Evolutionary conservation across 2,113 vertebrate species (phyloP).

Genomic region (Lagopus leucura): DNA sequence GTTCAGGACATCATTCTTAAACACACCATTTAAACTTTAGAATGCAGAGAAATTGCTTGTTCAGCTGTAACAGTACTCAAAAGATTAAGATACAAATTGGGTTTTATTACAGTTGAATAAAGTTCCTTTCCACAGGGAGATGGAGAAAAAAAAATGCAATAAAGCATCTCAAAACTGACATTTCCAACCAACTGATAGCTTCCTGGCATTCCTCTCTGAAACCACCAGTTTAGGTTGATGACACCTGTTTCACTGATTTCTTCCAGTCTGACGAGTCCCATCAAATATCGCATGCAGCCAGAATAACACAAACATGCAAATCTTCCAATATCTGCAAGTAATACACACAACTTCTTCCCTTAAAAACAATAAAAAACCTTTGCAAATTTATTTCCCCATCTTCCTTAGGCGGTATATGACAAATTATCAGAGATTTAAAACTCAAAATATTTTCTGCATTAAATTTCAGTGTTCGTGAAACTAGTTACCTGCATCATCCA

Average conservation of each 20-base stretch:
- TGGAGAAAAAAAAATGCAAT: background rate
- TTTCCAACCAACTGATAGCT: background rate
- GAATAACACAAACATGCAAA: background rate
- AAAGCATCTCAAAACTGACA: background rate
- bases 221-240: background rate
- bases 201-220: background rate
- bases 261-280: background rate
- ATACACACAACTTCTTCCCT: background rate
- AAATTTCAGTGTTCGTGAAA: background rate
- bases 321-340: background rate
- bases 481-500: background rate
- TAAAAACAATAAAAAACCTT: background rate
- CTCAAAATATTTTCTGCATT: background rate
- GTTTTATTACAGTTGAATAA: fast-evolving
- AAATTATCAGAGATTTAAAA: background rate
- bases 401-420: background rate
- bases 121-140: background rate
- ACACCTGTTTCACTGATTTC: background rate
- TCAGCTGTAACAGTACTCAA: background rate
- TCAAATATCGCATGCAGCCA: background rate
- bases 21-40: background rate
- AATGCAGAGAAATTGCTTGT: background rate
- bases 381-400: background rate
- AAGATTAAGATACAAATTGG: background rate
- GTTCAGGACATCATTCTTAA: background rate